Conservation (phyloP, 2,113 vertebrate genomes). For the Seriola aureovittata region DNA sequence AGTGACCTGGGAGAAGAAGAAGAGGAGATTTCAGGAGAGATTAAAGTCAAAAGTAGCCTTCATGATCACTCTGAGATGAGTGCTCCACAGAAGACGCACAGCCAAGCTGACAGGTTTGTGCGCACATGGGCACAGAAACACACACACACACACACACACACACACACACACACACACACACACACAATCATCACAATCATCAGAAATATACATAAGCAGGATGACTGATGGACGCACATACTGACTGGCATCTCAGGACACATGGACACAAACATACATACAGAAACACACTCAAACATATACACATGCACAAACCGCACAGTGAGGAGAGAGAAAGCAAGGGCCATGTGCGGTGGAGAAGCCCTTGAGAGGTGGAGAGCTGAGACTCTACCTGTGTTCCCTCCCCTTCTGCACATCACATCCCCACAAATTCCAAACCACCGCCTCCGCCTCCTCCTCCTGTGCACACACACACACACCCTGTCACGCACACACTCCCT, state of each 20-base stretch:
- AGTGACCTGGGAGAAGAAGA: slow-evolving; percentile 73
- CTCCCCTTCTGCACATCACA: slow-evolving; percentile 22
- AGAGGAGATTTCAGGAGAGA: slow-evolving; percentile 71
- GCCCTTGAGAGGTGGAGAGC: slow-evolving; percentile 42
- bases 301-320: neutral
- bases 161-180: neutral
- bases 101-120: slow-evolving; percentile 68
- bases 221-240: slow-evolving; percentile 37
- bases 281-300: slow-evolving; percentile 1
- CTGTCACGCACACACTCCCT: slow-evolving; percentile 47
- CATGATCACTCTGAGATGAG: slow-evolving; percentile 64
- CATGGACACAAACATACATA: neutral
- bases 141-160: slow-evolving; percentile 7
- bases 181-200: slow-evolving; percentile 6
- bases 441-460: slow-evolving; percentile 22
- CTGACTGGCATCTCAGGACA: slow-evolving; percentile 18
- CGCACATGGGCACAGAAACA: slow-evolving; percentile 15
- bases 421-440: slow-evolving; percentile 34
- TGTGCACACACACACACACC: slow-evolving; percentile 14
- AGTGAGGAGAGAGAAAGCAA: slow-evolving; percentile 6
- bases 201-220: slow-evolving; percentile 32
- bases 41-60: slow-evolving; percentile 80
- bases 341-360: slow-evolving; percentile 34
- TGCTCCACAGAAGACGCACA: slow-evolving; percentile 55
- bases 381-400: slow-evolving; percentile 41